Percentiles rank a stretch among this genome's conserved stretches.
phyloP scores from a whole-genome alignment of 2,113 vertebrate genomes.

The Ophthalmolycus amberensis region DNA sequence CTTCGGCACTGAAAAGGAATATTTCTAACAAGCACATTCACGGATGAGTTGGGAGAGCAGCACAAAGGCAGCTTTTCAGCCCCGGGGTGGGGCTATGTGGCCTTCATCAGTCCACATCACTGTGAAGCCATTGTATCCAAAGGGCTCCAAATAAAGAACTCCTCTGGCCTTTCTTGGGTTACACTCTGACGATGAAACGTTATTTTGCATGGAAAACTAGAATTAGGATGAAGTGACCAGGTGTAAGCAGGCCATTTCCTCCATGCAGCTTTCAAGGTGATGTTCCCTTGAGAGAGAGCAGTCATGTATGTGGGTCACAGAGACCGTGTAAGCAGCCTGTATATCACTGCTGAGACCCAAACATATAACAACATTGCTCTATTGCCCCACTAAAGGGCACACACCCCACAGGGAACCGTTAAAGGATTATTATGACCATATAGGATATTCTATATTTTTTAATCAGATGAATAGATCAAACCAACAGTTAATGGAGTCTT shows the following conservation, averaged over 20 bases:
- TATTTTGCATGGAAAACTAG: constrained; percentile 17
- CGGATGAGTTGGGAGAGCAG: constrained; percentile 24
- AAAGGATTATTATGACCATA: too few species aligned
- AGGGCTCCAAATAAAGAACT: constrained; percentile 37
- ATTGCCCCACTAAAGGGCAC: too few species aligned
- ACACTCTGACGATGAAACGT: constrained; percentile 38
- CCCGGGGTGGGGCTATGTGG: constrained; percentile 1
- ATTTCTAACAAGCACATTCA: constrained; percentile 42
- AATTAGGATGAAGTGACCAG: constrained; percentile 36
- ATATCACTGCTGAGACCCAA: not conserved
- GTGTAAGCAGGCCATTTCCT: constrained; percentile 10
- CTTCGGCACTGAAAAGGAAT: constrained; percentile 16
- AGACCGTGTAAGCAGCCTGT: too few species aligned
- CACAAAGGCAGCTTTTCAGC: constrained; percentile 65
- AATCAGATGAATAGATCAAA: too few species aligned
- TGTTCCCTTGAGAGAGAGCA: constrained; percentile 11
- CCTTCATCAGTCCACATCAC: constrained; percentile 46
- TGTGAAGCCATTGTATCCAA: constrained; percentile 56
- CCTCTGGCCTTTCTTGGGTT: constrained; percentile 71
- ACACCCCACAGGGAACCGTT: too few species aligned
- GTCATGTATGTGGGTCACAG: not conserved
- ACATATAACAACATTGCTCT: too few species aligned
- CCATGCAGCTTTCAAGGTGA: constrained; percentile 5
- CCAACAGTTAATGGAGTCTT: not conserved
- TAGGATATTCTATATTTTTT: too few species aligned